phyloP scores from a whole-genome alignment of 1,140 invertebrate species.

The Ridgeia piscesae region DNA sequence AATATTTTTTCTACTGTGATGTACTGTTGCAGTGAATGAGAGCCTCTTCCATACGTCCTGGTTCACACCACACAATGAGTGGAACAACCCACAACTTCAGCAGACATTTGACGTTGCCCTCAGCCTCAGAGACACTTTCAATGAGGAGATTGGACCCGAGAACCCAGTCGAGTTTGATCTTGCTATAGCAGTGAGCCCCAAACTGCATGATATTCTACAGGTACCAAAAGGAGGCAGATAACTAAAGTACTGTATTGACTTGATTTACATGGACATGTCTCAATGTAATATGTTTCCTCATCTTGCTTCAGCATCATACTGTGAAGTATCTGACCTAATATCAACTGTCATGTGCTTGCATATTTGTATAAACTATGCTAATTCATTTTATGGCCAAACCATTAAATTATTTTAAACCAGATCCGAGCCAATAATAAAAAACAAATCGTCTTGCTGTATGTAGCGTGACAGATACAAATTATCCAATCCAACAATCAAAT shows the following conservation, averaged over 20 bases:
- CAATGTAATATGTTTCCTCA: too few relatives aligned
- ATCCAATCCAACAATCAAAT: too few relatives aligned
- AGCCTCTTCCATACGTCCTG: constrained; percentile 19
- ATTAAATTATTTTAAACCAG: too few relatives aligned
- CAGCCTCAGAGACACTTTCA: constrained; percentile 35
- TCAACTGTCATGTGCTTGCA: too few relatives aligned
- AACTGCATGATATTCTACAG: constrained; percentile 32
- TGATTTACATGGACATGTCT: neutral
- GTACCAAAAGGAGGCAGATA: constrained; percentile 15
- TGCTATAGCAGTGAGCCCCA: constrained; percentile 36
- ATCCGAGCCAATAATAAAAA: too few relatives aligned
- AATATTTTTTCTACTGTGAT: neutral
- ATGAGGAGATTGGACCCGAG: constrained; percentile 35
- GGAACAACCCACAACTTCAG: constrained; percentile 34
- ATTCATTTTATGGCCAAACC: too few relatives aligned
- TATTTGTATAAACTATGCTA: too few relatives aligned
- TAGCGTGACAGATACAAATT: too few relatives aligned
- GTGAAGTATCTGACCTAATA: too few relatives aligned
- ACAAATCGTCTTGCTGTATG: too few relatives aligned
- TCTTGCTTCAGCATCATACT: too few relatives aligned
- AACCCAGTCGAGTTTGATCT: constrained; percentile 40
- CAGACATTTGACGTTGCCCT: constrained; percentile 35
- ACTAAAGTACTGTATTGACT: neutral
- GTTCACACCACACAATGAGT: constrained; percentile 31
- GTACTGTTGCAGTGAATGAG: neutral